Conservation (phyloP, 53 echinoderm and acorn worm genomes). For the Holothuria leucospilota region DNA sequence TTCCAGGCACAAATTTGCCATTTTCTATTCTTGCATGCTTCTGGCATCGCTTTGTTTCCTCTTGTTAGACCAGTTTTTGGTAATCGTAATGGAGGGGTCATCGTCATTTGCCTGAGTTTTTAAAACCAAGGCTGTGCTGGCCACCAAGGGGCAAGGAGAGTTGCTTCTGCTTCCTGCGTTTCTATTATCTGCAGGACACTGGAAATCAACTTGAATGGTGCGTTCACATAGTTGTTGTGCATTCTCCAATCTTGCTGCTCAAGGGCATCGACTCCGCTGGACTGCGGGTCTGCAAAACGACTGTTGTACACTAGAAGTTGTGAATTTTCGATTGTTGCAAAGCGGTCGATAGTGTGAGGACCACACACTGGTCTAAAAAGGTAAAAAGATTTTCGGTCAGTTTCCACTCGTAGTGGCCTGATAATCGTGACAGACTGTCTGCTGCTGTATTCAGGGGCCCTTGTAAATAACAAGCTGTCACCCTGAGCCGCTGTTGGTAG, state of each 20-base stretch:
- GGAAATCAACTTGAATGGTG: constrained; percentile 7
- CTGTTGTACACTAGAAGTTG: constrained; percentile 61
- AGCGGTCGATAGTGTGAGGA: constrained; percentile 61
- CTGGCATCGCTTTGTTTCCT: constrained; percentile 5
- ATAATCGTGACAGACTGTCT: constrained; percentile 43
- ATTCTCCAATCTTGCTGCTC: constrained; percentile 40
- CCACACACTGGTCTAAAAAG: constrained; percentile 49
- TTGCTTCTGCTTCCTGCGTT: not conserved
- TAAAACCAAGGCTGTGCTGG: not conserved
- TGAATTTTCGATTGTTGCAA: constrained; percentile 47
- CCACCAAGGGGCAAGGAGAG: not conserved
- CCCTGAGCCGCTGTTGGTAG: not conserved
- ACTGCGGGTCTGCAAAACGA: constrained; percentile 35
- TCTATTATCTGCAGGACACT: too few species aligned
- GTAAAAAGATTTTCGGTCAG: constrained; percentile 29
- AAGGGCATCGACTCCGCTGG: constrained; percentile 35
- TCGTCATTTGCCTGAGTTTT: not conserved
- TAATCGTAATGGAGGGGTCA: not conserved
- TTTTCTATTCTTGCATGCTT: constrained; percentile 1
- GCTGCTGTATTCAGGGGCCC: constrained; percentile 36
- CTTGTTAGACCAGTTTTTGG: not conserved
- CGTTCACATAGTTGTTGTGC: constrained; percentile 52
- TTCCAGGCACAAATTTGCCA: not conserved
- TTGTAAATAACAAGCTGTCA: not conserved
- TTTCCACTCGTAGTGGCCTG: constrained; percentile 52